These are phyloP conservation scores for Liodrosophila aerea DNA, from an alignment of 2,888 invertebrate genomes.

Conservation along the genomic window DNA sequence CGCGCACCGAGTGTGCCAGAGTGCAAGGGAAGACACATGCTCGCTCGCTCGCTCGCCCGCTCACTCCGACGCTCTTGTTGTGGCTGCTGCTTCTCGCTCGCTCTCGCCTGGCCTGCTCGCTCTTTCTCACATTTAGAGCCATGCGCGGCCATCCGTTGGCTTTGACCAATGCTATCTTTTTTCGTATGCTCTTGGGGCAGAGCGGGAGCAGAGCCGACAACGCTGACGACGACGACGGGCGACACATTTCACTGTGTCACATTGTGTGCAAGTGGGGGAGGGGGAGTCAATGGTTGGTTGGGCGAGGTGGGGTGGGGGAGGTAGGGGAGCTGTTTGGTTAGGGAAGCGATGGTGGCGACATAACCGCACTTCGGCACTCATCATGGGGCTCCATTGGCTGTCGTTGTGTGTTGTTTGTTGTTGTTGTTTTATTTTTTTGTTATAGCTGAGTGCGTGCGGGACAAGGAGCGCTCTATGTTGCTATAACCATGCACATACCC, in stretches of 20 bases:
- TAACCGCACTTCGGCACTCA: slow-evolving; percentile 56
- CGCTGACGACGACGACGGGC: slow-evolving; percentile 31
- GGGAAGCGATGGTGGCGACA: slow-evolving; percentile 25
- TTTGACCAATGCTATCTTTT: slow-evolving; percentile 66
- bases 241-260: slow-evolving; percentile 56
- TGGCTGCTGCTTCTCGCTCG: no score
- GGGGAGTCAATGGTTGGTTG: not conserved
- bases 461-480: slow-evolving; percentile 51
- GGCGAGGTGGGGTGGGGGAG: not conserved
- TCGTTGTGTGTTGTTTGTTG: slow-evolving; percentile 17
- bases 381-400: slow-evolving; percentile 51
- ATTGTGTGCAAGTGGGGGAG: slow-evolving; percentile 7
- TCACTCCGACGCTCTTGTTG: not conserved
- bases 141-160: slow-evolving; percentile 67
- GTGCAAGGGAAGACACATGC: slow-evolving; percentile 11
- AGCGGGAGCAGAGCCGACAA: slow-evolving; percentile 18
- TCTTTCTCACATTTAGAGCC: slow-evolving; percentile 27
- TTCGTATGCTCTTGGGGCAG: slow-evolving; percentile 23
- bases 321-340: not conserved
- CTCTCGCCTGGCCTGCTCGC: slow-evolving; percentile 11
- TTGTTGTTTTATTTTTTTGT: slow-evolving; percentile 12
- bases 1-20: slow-evolving; percentile 10
- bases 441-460: slow-evolving; percentile 46
- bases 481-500: slow-evolving; percentile 1
- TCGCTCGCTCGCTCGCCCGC: slow-evolving; percentile 12